Evolutionary conservation across 37 sponge, comb jelly and placozoan species (phyloP).

Genomic region (Eunapius fragilis): DNA sequence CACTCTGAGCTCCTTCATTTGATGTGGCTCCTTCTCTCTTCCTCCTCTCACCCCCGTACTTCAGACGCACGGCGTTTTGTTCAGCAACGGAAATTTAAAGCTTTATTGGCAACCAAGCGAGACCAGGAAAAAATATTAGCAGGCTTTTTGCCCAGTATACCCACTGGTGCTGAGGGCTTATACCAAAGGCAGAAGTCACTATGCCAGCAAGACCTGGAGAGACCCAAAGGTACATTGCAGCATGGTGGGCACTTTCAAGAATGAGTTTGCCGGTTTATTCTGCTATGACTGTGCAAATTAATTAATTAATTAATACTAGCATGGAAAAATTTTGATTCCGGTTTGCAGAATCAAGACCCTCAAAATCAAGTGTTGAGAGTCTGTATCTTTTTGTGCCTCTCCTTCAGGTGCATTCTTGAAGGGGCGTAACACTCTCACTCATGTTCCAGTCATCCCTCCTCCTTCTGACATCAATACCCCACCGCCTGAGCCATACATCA

Average conservation of each 20-base stretch:
- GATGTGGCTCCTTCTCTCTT: background rate
- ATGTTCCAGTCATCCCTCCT: slow-evolving; percentile 35
- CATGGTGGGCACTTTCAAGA: background rate
- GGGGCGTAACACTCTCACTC: background rate
- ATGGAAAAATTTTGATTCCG: no score
- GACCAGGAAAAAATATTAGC: slow-evolving; percentile 45
- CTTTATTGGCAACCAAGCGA: slow-evolving; percentile 37
- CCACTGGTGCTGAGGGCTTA: slow-evolving; percentile 11
- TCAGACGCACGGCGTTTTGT: slow-evolving; percentile 73
- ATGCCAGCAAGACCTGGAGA: slow-evolving; percentile 32
- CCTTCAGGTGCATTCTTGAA: background rate
- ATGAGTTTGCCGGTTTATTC: background rate
- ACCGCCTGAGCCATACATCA: slow-evolving; percentile 39
- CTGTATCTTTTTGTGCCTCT: no score
- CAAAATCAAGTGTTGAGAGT: no score
- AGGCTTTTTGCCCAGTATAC: slow-evolving; percentile 24
- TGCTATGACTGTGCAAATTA: no score
- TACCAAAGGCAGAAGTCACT: slow-evolving; percentile 27
- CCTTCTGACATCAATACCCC: slow-evolving; percentile 57
- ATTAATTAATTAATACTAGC: no score
- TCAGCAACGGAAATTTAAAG: slow-evolving; percentile 41
- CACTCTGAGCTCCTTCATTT: no score
- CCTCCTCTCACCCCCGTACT: background rate
- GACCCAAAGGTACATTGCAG: background rate
- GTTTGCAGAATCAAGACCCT: no score